These are phyloP conservation scores for Dasypus novemcinctus DNA, from an alignment of 2,113 vertebrate species.

Conservation along the genomic window DNA sequence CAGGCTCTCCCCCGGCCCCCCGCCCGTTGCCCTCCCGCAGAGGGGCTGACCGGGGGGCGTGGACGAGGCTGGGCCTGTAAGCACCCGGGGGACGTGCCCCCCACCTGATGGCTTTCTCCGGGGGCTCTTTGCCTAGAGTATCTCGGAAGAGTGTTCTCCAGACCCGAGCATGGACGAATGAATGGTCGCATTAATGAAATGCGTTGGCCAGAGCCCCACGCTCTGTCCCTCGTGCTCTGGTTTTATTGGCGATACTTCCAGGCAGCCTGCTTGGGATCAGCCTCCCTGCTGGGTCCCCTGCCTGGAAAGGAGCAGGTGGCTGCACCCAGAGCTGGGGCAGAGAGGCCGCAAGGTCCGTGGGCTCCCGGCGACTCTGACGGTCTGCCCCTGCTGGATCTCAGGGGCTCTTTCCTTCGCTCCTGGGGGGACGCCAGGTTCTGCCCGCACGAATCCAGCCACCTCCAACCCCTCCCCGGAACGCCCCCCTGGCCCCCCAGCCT, in stretches of 20 bases:
- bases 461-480: not conserved
- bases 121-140: not conserved
- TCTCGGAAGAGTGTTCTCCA: not conserved
- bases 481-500: not conserved
- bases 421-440: not conserved
- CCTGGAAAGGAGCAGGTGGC: not conserved
- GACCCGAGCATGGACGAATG: not conserved
- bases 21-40: not conserved
- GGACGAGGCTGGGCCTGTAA: too few species aligned
- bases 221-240: not conserved
- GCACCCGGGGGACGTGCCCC: too few species aligned
- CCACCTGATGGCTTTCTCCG: not conserved
- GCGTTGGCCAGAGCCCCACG: not conserved
- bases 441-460: not conserved
- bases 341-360: too few species aligned
- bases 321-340: too few species aligned
- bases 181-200: not conserved
- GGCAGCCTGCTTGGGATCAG: not conserved
- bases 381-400: not conserved
- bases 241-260: not conserved
- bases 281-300: not conserved
- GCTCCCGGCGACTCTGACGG: fast-evolving
- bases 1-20: too few species aligned
- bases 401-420: not conserved
- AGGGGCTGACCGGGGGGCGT: too few species aligned